These are phyloP conservation scores for Unio pictorum DNA, from an alignment of 2,888 invertebrate genomes.

Conservation along the genomic window DNA sequence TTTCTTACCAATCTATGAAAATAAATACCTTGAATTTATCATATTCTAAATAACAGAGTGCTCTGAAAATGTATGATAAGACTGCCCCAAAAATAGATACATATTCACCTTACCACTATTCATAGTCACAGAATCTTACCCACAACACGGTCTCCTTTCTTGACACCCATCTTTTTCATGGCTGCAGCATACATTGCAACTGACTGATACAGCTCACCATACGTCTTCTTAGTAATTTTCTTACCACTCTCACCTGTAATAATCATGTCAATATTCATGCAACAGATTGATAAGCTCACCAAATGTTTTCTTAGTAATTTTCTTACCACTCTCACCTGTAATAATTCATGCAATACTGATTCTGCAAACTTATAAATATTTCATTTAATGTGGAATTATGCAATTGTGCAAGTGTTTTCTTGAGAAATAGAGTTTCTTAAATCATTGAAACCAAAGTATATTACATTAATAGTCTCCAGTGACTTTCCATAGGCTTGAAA, in stretches of 20 bases:
- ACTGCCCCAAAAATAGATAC: not conserved
- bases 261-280: not conserved
- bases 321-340: slow-evolving; percentile 63
- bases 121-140: slow-evolving; percentile 52
- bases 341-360: not conserved
- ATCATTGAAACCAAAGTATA: no score
- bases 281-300: slow-evolving; percentile 62
- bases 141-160: slow-evolving; percentile 73
- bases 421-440: no score
- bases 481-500: no score
- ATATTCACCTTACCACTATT: not conserved
- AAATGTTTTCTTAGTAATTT: slow-evolving; percentile 66
- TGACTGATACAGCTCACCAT: slow-evolving; percentile 65
- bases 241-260: slow-evolving; percentile 63
- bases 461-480: no score
- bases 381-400: no score
- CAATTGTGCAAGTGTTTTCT: no score
- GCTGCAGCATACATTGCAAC: slow-evolving; percentile 71
- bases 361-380: no score
- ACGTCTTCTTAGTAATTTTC: slow-evolving; percentile 64
- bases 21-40: not conserved
- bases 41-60: not conserved
- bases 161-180: slow-evolving; percentile 69
- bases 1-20: not conserved
- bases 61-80: not conserved